phyloP scores from a whole-genome alignment of 2,113 vertebrate genomes.

The Marmota monax region DNA sequence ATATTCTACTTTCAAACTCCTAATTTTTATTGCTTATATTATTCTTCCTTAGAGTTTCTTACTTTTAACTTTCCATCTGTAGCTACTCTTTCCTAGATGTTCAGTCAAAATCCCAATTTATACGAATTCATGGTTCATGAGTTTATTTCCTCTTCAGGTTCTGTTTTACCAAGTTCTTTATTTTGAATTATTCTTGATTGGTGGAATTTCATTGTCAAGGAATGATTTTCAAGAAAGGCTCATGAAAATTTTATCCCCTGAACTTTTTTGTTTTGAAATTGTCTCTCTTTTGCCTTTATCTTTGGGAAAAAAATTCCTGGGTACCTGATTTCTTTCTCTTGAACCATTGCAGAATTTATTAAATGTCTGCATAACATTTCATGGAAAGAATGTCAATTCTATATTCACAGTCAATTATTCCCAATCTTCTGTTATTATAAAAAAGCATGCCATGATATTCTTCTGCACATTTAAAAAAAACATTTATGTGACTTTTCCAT shows the following conservation, averaged over 20 bases:
- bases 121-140: neutral
- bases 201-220: neutral
- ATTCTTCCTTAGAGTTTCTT: neutral
- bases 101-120: neutral
- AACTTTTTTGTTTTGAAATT: neutral
- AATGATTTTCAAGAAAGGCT: neutral
- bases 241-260: neutral
- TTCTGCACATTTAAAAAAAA: neutral
- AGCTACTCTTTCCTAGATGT: neutral
- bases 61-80: neutral
- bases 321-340: neutral
- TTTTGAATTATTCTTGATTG: neutral
- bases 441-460: neutral
- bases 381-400: neutral
- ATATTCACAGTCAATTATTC: neutral
- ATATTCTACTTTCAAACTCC: neutral
- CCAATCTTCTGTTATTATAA: neutral
- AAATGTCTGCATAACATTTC: neutral
- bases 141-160: neutral
- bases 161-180: neutral
- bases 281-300: neutral
- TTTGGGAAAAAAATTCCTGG: neutral
- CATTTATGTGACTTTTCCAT: neutral
- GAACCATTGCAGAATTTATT: neutral
- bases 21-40: neutral